These are phyloP conservation scores for Neotoma lepida DNA, from an alignment of 2,113 vertebrate genomes.

Conservation along the genomic window DNA sequence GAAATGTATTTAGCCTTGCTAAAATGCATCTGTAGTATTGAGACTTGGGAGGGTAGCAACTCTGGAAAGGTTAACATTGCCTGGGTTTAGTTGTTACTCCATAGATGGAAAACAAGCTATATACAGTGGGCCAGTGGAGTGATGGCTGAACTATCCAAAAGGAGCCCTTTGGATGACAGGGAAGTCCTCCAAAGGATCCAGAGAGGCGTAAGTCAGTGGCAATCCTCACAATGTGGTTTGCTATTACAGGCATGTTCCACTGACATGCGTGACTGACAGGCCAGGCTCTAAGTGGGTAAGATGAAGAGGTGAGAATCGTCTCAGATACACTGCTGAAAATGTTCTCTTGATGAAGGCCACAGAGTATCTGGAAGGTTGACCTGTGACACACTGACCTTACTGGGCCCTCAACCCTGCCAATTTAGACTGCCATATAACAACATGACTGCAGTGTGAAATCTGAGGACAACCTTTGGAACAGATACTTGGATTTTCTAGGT, in stretches of 20 bases:
- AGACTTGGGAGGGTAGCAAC: slow-evolving; percentile 28
- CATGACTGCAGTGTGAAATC: not conserved
- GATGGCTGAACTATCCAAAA: not conserved
- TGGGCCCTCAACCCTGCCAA: not conserved
- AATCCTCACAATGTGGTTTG: not conserved
- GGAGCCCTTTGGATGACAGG: not conserved
- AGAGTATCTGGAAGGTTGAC: not conserved
- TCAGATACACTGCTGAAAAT: not conserved
- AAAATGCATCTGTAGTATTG: slow-evolving; percentile 24
- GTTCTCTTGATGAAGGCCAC: not conserved
- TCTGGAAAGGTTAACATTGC: slow-evolving; percentile 38
- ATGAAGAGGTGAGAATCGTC: not conserved
- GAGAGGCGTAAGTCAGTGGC: not conserved
- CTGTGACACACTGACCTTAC: not conserved
- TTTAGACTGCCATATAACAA: not conserved
- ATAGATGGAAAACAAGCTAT: slow-evolving; percentile 55
- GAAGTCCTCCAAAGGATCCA: not conserved
- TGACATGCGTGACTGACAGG: no score
- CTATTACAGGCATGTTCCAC: not conserved
- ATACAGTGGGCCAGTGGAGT: not conserved
- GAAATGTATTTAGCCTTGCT: slow-evolving; percentile 40
- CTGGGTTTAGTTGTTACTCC: slow-evolving; percentile 23
- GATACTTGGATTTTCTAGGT: slow-evolving; percentile 34
- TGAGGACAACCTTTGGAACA: slow-evolving; percentile 15
- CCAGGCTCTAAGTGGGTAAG: not conserved